Evolutionary conservation across 1,140 invertebrate genomes (phyloP).

Genomic region (Antheraea mylitta): DNA sequence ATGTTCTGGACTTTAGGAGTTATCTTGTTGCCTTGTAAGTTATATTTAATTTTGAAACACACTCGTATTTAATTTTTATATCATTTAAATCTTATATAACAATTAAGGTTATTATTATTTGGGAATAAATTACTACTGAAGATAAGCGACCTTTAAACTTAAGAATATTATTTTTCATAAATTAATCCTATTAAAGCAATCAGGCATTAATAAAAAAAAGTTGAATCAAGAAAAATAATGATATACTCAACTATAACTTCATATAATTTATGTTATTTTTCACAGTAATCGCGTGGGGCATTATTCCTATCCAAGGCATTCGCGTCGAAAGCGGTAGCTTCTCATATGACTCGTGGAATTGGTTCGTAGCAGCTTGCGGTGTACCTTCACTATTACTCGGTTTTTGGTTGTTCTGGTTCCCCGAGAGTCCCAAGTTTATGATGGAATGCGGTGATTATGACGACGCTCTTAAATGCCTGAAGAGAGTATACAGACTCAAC

Average conservation of each 20-base stretch:
- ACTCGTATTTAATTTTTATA: too few relatives aligned
- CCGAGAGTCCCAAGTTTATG: constrained; percentile 92
- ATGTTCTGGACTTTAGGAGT: constrained; percentile 89
- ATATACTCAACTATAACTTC: too few relatives aligned
- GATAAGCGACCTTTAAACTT: too few relatives aligned
- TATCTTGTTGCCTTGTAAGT: constrained; percentile 83
- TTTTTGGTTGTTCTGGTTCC: constrained; percentile 86
- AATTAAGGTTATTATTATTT: too few relatives aligned
- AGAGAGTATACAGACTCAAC: constrained; percentile 84
- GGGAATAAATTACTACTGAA: too few relatives aligned
- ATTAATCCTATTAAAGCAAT: too few relatives aligned
- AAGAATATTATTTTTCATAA: too few relatives aligned
- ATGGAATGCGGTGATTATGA: constrained; percentile 87
- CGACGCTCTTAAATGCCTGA: constrained; percentile 84
- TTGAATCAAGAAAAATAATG: too few relatives aligned
- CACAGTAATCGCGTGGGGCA: constrained; percentile 85
- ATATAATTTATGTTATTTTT: constrained; percentile 16
- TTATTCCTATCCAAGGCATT: constrained; percentile 83
- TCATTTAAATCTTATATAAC: too few relatives aligned
- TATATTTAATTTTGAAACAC: constrained; percentile 19
- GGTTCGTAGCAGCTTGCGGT: constrained; percentile 85
- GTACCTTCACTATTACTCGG: constrained; percentile 82
- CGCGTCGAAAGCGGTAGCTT: constrained; percentile 78
- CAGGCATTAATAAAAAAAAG: too few relatives aligned
- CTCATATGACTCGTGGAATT: constrained; percentile 87